phyloP scores from a whole-genome alignment of 2,113 vertebrate genomes.

The Python bivittatus region DNA sequence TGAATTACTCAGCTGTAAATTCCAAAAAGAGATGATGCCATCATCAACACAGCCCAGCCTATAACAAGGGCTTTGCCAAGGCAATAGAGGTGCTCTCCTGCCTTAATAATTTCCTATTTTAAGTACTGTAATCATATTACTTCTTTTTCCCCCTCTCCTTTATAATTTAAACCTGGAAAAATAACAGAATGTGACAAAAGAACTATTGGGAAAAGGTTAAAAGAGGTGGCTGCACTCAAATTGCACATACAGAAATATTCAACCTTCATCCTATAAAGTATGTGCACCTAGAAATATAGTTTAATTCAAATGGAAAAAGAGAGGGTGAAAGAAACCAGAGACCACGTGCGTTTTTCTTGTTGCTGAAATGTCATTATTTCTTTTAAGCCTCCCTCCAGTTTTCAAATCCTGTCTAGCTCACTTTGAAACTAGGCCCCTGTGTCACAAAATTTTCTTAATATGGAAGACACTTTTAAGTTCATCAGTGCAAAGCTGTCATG shows the following conservation, averaged over 20 bases:
- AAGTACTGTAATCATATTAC: constrained; percentile 25
- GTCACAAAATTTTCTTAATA: not conserved
- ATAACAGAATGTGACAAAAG: constrained; percentile 5
- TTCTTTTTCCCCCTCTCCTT: constrained; percentile 5
- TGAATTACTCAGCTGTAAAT: constrained; percentile 18
- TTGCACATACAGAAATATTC: constrained; percentile 21
- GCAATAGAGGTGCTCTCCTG: constrained; percentile 31
- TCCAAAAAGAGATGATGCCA: constrained; percentile 53
- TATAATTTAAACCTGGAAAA: constrained; percentile 31
- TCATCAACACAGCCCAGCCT: constrained; percentile 34
- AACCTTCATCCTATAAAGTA: constrained; percentile 11
- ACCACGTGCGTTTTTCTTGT: not conserved
- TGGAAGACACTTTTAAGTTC: not conserved
- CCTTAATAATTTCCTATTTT: constrained; percentile 22
- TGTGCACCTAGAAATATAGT: constrained; percentile 16
- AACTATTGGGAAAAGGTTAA: constrained; percentile 24
- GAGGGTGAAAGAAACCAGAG: not conserved
- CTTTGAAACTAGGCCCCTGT: not conserved
- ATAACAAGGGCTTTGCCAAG: not conserved
- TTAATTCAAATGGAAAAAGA: not conserved
- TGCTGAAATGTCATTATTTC: not conserved
- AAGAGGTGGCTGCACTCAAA: constrained; percentile 8
- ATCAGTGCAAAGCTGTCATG: not conserved
- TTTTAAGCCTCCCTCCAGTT: not conserved
- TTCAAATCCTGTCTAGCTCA: not conserved